phyloP scores from a whole-genome alignment of 2,888 invertebrate genomes.

The Polyommatus icarus region DNA sequence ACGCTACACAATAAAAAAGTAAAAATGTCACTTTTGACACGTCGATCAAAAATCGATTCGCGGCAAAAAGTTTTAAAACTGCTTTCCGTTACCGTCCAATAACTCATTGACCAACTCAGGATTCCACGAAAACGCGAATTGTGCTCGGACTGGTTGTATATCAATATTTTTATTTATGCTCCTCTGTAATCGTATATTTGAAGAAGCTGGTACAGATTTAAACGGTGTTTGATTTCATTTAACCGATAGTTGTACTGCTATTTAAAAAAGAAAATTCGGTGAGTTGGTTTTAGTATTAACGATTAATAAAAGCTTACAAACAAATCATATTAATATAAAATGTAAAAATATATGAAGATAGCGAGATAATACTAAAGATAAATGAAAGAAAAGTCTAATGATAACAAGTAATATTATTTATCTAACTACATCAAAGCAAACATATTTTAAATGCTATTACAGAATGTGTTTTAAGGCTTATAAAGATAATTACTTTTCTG shows the following conservation, averaged over 20 bases:
- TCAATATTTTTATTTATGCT: conserved; percentile 42
- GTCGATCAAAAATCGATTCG: conserved; percentile 31
- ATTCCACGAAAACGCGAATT: conserved; percentile 41
- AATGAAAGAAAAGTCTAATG: no score
- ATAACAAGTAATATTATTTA: no score
- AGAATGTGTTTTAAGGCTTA: background rate
- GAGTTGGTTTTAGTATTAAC: background rate
- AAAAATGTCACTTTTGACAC: conserved; percentile 29
- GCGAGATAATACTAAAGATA: no score
- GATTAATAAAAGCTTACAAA: no score
- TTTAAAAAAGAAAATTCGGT: background rate
- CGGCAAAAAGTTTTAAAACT: conserved; percentile 41
- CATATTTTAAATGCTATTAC: no score
- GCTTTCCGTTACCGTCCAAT: conserved; percentile 40
- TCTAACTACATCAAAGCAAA: no score
- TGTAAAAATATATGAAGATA: no score
- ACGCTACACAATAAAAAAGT: conserved; percentile 6
- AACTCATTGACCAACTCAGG: no score
- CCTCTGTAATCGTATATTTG: conserved; percentile 34
- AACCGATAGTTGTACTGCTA: background rate
- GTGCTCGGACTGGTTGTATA: conserved; percentile 34
- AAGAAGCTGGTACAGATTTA: conserved; percentile 35
- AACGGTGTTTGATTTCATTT: conserved; percentile 32
- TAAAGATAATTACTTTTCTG: background rate
- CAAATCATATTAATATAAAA: no score